These are phyloP conservation scores for Ceratina calcarata DNA, from an alignment of 1,140 invertebrate species.

Conservation along the genomic window DNA sequence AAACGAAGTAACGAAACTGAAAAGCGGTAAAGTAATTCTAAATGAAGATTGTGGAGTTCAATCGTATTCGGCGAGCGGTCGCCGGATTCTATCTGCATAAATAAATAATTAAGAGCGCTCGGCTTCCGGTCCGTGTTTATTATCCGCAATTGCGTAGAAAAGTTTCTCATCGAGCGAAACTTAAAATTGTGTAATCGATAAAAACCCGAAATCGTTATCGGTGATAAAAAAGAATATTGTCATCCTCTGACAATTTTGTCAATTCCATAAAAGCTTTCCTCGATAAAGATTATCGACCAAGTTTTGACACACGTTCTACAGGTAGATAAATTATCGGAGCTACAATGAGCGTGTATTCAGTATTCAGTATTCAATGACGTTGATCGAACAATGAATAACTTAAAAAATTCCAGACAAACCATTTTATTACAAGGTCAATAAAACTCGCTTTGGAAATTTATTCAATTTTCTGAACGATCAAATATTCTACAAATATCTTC, in stretches of 20 bases:
- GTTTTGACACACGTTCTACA: too few relatives aligned
- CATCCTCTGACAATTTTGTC: conserved; percentile 7
- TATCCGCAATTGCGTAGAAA: neutral
- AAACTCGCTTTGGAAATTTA: neutral
- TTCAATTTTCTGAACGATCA: too few relatives aligned
- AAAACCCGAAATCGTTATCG: conserved; percentile 6
- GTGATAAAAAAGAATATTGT: neutral
- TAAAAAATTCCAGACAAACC: neutral
- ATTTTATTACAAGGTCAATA: too few relatives aligned
- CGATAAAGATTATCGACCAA: conserved; percentile 11
- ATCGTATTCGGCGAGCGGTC: neutral
- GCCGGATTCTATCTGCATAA: neutral
- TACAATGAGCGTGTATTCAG: neutral
- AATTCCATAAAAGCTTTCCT: neutral
- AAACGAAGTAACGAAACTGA: neutral
- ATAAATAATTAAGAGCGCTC: conserved; percentile 1
- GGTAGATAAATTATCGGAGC: neutral
- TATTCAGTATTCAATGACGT: conserved; percentile 6
- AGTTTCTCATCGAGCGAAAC: neutral
- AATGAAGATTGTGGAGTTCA: neutral
- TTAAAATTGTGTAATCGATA: neutral
- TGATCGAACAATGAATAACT: neutral
- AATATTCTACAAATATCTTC: too few relatives aligned
- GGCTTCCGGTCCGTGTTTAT: neutral
- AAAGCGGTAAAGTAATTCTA: neutral